Conservation (phyloP, 2,113 vertebrate species). For the Ictalurus furcatus region DNA sequence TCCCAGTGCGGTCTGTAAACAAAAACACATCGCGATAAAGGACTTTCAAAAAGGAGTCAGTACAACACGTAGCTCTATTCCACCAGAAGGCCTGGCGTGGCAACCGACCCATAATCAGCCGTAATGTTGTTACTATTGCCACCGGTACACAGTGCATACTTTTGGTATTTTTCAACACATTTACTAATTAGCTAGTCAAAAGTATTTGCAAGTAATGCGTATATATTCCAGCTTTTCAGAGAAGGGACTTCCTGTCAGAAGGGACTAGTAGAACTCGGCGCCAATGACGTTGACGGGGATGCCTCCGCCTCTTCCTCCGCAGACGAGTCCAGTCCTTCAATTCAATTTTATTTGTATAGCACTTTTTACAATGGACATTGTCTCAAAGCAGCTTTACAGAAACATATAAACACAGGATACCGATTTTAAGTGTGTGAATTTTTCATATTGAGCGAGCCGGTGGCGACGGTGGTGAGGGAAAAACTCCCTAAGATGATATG, state of each 20-base stretch:
- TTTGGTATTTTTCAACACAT: not conserved
- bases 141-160: not conserved
- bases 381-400: too few relatives aligned
- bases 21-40: not conserved
- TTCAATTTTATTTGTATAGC: too few relatives aligned
- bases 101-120: not conserved
- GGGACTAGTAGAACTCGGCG: not conserved
- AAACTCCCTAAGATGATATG: too few relatives aligned
- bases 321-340: too few relatives aligned
- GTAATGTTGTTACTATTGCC: not conserved
- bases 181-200: not conserved
- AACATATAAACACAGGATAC: too few relatives aligned
- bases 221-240: not conserved
- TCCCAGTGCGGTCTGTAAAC: slow-evolving; percentile 84
- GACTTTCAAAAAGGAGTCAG: not conserved
- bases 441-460: too few relatives aligned
- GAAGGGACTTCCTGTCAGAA: not conserved
- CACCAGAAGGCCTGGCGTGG: not conserved
- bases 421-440: too few relatives aligned
- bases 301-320: too few relatives aligned
- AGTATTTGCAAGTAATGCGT: not conserved
- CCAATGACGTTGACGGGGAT: too few relatives aligned
- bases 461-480: too few relatives aligned
- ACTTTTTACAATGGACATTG: too few relatives aligned
- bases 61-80: not conserved